Evolutionary conservation across 1,140 invertebrate species (phyloP).

Genomic region (Diachasmimorpha longicaudata): DNA sequence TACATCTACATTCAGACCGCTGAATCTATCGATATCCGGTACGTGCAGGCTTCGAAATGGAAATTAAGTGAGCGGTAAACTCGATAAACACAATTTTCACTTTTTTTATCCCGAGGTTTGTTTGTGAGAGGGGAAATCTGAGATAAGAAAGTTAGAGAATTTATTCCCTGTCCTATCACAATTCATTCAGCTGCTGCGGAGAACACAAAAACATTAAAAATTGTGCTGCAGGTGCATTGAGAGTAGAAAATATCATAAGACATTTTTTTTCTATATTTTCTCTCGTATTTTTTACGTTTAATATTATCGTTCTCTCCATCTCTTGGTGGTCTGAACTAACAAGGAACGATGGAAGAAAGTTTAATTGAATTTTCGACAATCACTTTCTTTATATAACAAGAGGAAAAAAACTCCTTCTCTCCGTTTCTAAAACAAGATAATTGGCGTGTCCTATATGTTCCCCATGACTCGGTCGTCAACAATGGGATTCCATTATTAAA

Average conservation of each 20-base stretch:
- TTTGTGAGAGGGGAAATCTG: background rate
- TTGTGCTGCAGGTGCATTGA: background rate
- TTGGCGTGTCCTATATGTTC: background rate
- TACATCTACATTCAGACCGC: background rate
- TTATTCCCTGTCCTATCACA: background rate
- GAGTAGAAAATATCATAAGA: background rate
- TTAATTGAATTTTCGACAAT: background rate
- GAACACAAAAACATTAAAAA: background rate
- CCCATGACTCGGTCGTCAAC: background rate
- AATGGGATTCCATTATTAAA: background rate
- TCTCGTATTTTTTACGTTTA: too few relatives aligned
- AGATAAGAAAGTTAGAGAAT: background rate
- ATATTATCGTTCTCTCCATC: too few relatives aligned
- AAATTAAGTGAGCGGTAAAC: conserved; percentile 3
- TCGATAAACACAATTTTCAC: background rate
- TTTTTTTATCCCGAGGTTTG: background rate
- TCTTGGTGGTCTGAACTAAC: too few relatives aligned
- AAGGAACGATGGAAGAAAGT: background rate
- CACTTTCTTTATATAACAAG: background rate
- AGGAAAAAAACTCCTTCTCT: background rate
- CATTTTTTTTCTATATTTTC: too few relatives aligned
- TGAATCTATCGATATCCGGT: conserved; percentile 3
- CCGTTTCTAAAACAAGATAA: background rate
- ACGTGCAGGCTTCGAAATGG: background rate
- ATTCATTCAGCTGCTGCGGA: background rate